These are phyloP conservation scores for Calyptommatus sinebrachiatus DNA, from an alignment of 2,113 vertebrate species.

Conservation along the genomic window DNA sequence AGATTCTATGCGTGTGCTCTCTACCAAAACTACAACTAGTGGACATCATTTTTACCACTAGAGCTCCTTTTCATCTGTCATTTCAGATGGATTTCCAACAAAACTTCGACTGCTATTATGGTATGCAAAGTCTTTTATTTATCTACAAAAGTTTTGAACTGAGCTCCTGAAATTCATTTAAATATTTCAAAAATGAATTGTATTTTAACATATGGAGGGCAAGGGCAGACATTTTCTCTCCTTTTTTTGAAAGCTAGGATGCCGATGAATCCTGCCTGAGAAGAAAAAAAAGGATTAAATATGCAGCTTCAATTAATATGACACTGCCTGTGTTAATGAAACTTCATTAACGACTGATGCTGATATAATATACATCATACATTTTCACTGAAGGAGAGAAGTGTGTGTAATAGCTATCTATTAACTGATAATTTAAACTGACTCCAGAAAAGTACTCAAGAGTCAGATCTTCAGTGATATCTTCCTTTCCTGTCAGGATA, in stretches of 20 bases:
- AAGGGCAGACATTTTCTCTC: constrained; percentile 11
- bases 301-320: constrained; percentile 18
- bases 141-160: constrained; percentile 31
- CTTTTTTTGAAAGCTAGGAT: constrained; percentile 22
- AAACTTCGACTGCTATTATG: constrained; percentile 32
- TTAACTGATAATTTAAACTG: constrained; percentile 38
- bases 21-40: not conserved
- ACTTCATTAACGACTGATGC: constrained; percentile 31
- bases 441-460: constrained; percentile 27
- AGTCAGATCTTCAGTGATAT: constrained; percentile 35
- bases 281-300: not conserved
- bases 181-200: not conserved
- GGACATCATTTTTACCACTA: constrained; percentile 29
- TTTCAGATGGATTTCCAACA: constrained; percentile 34
- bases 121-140: constrained; percentile 30
- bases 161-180: constrained; percentile 29
- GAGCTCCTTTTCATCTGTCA: constrained; percentile 39
- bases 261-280: constrained; percentile 25
- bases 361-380: constrained; percentile 8
- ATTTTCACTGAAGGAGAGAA: constrained; percentile 31
- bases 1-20: no score
- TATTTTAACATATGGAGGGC: constrained; percentile 25
- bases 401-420: constrained; percentile 30
- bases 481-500: constrained; percentile 37
- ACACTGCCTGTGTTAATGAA: constrained; percentile 26